Evolutionary conservation across 2,888 invertebrate species (phyloP), one percentile per base, ranked within the genome.

Genomic region (Lagria hirta): DNA sequence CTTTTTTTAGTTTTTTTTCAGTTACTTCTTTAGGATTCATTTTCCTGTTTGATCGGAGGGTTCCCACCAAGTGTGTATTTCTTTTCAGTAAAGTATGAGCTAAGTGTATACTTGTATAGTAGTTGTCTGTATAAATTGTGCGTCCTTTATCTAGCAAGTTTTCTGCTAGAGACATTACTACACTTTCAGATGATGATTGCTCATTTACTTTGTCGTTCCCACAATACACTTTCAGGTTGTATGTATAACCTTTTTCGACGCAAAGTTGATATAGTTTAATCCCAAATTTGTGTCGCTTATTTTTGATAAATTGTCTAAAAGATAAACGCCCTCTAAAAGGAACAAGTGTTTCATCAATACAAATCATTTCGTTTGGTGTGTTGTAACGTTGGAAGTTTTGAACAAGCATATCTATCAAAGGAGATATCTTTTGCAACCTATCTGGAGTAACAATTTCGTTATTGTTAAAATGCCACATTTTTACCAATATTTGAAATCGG

Each of bases 251-350:
- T 23, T 32, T 28, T 5, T 41, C 34, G 4, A 17, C n/a, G 8
- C 35, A 40, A n/a, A 50, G 11, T 34, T 43, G 36, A 13, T 27
- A 42, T 10, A 55, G 8, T 35, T 51, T 53, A 11, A 53, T 37
- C 3, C 59, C 62, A 56, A 61, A 62, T 30, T 57, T 61, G 28
- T 58, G 54, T 8, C 45, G 37, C 48, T 52, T 51, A n/a, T 45
- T 47, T 7, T 37, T 17, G 10, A 54, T 49, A 27, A 44, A 49
- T 23, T 54, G 52, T 16, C 20, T 32, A 37, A 62, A 60, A 2
- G 18, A 7, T 2, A 61, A 47, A 13, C 62, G 35, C 5, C 62
- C 61, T 37, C 55, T 45, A 54, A 62, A 63, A 17, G 55, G 52
- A 36, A 55, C 43, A 35, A 51, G 43, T n/a, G 51, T 55, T 36